Evolutionary conservation across 2,797 vertebrate genomes (phyloP).

Genomic region (Aldrovandia affinis): DNA sequence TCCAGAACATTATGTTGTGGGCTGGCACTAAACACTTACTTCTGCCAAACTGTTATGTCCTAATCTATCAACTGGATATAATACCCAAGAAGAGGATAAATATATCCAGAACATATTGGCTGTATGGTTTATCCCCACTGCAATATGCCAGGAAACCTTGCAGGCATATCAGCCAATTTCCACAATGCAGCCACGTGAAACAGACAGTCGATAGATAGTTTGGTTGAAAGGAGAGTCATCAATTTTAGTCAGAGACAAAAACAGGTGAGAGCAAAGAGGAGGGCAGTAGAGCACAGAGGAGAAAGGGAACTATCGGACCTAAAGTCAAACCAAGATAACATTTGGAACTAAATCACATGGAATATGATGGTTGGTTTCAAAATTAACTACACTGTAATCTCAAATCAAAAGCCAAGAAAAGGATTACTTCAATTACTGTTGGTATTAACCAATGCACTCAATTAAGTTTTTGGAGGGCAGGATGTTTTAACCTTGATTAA

Average conservation of each 20-base stretch:
- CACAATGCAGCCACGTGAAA: not conserved
- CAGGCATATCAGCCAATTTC: not conserved
- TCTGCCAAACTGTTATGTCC: not conserved
- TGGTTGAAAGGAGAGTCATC: not conserved
- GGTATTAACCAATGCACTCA: not conserved
- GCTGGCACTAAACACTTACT: not conserved
- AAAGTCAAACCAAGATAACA: not conserved
- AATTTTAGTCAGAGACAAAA: conserved; percentile 2
- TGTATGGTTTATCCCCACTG: not conserved
- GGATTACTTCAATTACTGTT: not conserved
- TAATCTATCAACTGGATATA: not conserved
- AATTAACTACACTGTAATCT: not conserved
- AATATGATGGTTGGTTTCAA: not conserved
- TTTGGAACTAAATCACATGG: not conserved
- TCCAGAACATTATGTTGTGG: not conserved
- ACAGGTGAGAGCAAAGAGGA: not conserved
- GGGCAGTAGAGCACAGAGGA: not conserved
- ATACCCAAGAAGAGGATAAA: not conserved
- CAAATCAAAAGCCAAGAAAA: not conserved
- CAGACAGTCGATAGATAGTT: not conserved
- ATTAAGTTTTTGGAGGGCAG: too few species aligned
- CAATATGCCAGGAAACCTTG: not conserved
- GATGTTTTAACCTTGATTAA: too few species aligned
- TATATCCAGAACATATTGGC: not conserved
- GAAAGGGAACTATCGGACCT: not conserved